These are phyloP conservation scores for Rhorus exstirpatorius DNA, from an alignment of 2,888 invertebrate genomes.

Conservation along the genomic window DNA sequence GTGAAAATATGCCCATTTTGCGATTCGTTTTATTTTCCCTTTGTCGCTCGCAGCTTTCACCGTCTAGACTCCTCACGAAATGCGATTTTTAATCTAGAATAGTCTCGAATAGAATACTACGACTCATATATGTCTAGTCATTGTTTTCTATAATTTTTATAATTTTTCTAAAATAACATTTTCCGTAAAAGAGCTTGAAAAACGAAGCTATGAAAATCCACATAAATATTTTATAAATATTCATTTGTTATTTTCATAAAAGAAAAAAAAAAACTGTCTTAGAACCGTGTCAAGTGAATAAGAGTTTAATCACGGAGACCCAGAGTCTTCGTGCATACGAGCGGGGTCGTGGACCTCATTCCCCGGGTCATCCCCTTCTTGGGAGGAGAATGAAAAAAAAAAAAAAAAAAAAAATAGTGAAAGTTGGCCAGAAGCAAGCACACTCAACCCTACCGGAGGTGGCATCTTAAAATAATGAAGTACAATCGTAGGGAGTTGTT, in stretches of 20 bases:
- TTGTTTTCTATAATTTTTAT: too few species aligned
- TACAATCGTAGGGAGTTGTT: slow-evolving; percentile 62
- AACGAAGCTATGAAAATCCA: too few species aligned
- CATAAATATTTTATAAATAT: too few species aligned
- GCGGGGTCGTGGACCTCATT: slow-evolving; percentile 40
- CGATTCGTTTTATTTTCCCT: slow-evolving; percentile 20
- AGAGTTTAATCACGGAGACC: slow-evolving; percentile 35
- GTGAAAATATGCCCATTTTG: slow-evolving; percentile 24
- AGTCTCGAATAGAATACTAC: too few species aligned
- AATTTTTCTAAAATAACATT: too few species aligned
- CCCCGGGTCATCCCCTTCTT: slow-evolving; percentile 5
- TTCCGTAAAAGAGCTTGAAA: too few species aligned
- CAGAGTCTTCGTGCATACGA: slow-evolving; percentile 1
- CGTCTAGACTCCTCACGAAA: slow-evolving; percentile 3
- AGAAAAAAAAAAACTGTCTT: not conserved
- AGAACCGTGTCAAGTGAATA: slow-evolving; percentile 33
- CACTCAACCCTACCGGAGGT: slow-evolving; percentile 61
- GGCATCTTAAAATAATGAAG: slow-evolving; percentile 68
- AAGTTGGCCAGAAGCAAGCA: slow-evolving; percentile 50
- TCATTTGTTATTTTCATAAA: too few species aligned
- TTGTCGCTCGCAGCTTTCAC: not conserved
- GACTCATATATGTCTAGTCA: too few species aligned
- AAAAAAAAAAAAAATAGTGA: slow-evolving; percentile 17
- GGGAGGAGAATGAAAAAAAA: not conserved
- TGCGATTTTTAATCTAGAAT: not conserved